These are phyloP conservation scores for Zhuqinia jingwanae DNA, from an alignment of 2,888 invertebrate species.

Conservation along the genomic window DNA sequence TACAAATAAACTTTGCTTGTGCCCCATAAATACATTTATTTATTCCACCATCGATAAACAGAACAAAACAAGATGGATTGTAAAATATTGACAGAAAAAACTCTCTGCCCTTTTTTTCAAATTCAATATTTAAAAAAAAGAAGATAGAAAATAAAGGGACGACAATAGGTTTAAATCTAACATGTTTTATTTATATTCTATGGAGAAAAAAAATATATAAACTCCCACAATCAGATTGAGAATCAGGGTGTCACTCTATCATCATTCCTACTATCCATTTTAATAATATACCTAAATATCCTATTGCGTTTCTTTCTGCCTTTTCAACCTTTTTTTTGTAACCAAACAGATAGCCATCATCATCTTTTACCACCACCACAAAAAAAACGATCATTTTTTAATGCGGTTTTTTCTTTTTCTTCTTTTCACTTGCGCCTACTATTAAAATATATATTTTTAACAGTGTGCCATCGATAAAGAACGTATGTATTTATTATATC, in stretches of 20 bases:
- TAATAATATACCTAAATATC: too few species aligned
- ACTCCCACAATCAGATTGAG: background rate
- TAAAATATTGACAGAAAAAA: conserved; percentile 51
- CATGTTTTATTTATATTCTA: background rate
- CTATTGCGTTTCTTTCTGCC: background rate
- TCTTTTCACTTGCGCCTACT: background rate
- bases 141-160: background rate
- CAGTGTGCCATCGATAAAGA: conserved; percentile 51
- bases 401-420: background rate
- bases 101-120: conserved; percentile 24
- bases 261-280: background rate
- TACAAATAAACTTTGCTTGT: too few species aligned
- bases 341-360: conserved; percentile 32
- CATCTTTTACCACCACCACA: background rate
- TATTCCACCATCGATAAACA: too few species aligned
- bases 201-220: conserved; percentile 20
- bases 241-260: background rate
- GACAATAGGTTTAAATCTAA: background rate
- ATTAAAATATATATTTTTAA: conserved; percentile 7
- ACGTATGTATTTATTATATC: conserved; percentile 13
- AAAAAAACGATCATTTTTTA: conserved; percentile 15
- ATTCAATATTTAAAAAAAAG: conserved; percentile 47
- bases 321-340: conserved; percentile 23
- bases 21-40: too few species aligned
- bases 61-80: conserved; percentile 45